phyloP scores from a whole-genome alignment of 2,888 invertebrate species.

The Chymomyza caudatula region DNA sequence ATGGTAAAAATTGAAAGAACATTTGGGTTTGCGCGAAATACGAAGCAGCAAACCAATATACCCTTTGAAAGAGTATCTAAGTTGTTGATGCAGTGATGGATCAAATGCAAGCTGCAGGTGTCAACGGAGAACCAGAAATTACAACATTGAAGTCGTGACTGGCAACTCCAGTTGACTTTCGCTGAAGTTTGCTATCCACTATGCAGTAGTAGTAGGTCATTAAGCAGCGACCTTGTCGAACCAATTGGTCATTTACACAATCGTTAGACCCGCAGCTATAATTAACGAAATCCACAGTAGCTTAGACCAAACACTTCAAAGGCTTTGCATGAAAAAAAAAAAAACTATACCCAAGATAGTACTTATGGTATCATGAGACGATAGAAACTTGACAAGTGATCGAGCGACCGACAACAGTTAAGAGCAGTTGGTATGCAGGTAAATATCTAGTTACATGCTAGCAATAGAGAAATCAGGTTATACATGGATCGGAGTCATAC shows the following conservation, averaged over 20 bases:
- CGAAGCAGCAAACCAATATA: neutral
- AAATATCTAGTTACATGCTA: constrained; percentile 16
- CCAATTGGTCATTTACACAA: constrained; percentile 34
- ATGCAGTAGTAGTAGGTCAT: constrained; percentile 35
- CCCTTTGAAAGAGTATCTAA: neutral
- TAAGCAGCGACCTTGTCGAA: constrained; percentile 43
- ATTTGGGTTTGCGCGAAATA: too few relatives aligned
- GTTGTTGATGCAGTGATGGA: neutral
- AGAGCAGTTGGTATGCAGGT: neutral
- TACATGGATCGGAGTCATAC: constrained; percentile 49
- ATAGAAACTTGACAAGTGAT: constrained; percentile 5
- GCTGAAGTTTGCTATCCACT: constrained; percentile 10
- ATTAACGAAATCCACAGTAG: constrained; percentile 44
- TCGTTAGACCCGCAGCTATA: constrained; percentile 44
- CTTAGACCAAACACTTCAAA: constrained; percentile 2
- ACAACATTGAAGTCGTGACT: constrained; percentile 36
- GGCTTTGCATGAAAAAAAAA: constrained; percentile 6
- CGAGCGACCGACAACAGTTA: constrained; percentile 1
- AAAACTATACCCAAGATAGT: constrained; percentile 5
- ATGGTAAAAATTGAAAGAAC: constrained; percentile 7
- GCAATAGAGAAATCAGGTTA: constrained; percentile 56
- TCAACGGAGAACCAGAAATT: neutral
- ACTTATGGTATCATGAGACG: neutral
- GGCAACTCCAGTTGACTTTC: neutral
- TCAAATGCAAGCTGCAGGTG: neutral